Base-by-base conservation (phyloP, 2,113 vertebrate genomes). In the Corynorhinus townsendii region DNA sequence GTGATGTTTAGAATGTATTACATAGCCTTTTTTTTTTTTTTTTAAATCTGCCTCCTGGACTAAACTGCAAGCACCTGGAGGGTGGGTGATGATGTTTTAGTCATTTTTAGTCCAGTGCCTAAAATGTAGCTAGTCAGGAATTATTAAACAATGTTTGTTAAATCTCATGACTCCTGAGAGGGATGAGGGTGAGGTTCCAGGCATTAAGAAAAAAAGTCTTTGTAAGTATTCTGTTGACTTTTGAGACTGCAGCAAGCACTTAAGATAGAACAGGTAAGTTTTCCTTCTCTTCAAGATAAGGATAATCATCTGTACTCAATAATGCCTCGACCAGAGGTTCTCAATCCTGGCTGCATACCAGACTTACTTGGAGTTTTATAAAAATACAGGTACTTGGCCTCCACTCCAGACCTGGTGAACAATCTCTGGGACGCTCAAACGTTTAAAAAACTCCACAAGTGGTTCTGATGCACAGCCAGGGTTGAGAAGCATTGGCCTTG, bases 201-300 rank as follows among this genome's bases (percentile, higher is more conserved):
- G 45, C n/a, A 76, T n/a, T 49, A 93, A 82, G 62, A 93, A 86
- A 30, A 54, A 24, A 56, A 56, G 14, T 3, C 33, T 85, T 62
- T 59, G 24, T 35, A 72, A 82, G 84, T 40, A 91, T 72, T 68
- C 20, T 86, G 68, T 11, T 73, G 24, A 82, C 52, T 89, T 71
- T 59, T 38, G 24, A 28, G 64, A 82, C 3, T 40, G 66, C 26
- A 75, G 84, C 52, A 92, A 80, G 73, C 73, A 83, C 64, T 45
- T 86, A 56, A 68, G 64, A 83, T 12, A 79, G 24, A 89, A 91
- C 11, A 91, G 73, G 33, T 88, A 71, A 72, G 59, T 64, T 87
- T 76, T 92, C 64, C 19, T 94, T 88, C 52, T 93, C 76, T 93
- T 88, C 81, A 83, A 79, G 47, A 73, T 89, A 72, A 86, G 59